Evolutionary conservation across 2,113 vertebrate genomes (phyloP).

Genomic region (Rhodinocichla rosea): DNA sequence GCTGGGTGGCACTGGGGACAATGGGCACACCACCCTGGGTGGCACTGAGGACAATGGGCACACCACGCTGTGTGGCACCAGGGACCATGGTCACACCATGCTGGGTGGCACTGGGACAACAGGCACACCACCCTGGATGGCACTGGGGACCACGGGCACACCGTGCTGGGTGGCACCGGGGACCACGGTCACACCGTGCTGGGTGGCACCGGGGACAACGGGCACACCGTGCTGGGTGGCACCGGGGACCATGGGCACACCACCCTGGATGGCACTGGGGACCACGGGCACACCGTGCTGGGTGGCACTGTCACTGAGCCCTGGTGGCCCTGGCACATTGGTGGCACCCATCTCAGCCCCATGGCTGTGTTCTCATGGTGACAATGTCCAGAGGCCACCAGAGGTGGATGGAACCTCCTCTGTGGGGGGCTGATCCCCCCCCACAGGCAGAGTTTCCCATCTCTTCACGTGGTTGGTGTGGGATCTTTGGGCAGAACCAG

Average conservation of each 20-base stretch:
- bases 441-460: fast-evolving
- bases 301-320: not conserved
- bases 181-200: too few species aligned
- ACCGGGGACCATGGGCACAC: not conserved
- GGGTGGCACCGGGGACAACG: not conserved
- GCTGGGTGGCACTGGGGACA: too few species aligned
- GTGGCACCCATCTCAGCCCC: not conserved
- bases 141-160: not conserved
- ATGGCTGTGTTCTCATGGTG: fast-evolving
- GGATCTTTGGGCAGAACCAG: not conserved
- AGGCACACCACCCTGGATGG: not conserved
- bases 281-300: too few species aligned
- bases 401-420: not conserved
- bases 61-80: not conserved
- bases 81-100: too few species aligned
- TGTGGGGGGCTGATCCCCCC: fast-evolving
- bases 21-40: too few species aligned
- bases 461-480: not conserved
- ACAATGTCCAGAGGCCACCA: not conserved
- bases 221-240: not conserved
- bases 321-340: not conserved
- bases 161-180: fast-evolving
- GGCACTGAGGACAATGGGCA: too few species aligned
- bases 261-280: not conserved
- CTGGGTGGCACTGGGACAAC: fast-evolving